Evolutionary conservation across 2,797 vertebrate genomes (phyloP), one percentile per base, ranked within the genome.

Genomic region (Moxostoma hubbsi): DNA sequence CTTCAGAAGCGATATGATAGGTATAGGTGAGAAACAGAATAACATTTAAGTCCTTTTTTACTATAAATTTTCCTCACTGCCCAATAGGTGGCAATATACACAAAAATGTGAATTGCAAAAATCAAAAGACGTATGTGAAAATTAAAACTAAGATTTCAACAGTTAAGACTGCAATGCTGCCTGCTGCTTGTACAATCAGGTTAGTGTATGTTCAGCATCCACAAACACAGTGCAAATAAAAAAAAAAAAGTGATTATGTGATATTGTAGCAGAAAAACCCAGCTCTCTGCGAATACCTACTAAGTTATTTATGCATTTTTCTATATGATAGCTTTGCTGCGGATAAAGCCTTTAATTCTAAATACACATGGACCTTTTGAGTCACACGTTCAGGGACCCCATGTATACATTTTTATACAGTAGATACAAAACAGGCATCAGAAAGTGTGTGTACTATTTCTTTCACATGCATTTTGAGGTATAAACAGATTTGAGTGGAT

Each of bases 101-200:
- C 18, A 18, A 18, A 18, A 18, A 1, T 18, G 18, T 18, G 18
- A 18, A 18, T 18, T 18, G 18, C 18, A 18, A 18, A 18, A 18
- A 18, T 18, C 1, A 18, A 18, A 18, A 18, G 18, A 18, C 18
- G 18, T 18, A 18, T 18, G 18, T 18, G 18, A 18, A 18, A 18
- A 18, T 18, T 1, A 18, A 18, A 18, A 18, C 18, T 18, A 1
- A 1, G 18, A 58, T 76, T 79, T 59, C 45, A 36, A 53, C 54
- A 49, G 58, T 82, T 86, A 84, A 83, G 73, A 80, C 51, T 59
- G 77, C 57, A 64, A 58, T 81, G 68, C 64, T 73, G 77, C 75
- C 47, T 73, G 82, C 71, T 75, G 81, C 83, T 74, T 84, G 82
- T 86, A 87, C 63, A 84, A 74, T 77, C 76, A 61, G 49, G 10